Base-by-base conservation (phyloP, 2,888 invertebrate genomes). In the Troides oblongomaculatus region DNA sequence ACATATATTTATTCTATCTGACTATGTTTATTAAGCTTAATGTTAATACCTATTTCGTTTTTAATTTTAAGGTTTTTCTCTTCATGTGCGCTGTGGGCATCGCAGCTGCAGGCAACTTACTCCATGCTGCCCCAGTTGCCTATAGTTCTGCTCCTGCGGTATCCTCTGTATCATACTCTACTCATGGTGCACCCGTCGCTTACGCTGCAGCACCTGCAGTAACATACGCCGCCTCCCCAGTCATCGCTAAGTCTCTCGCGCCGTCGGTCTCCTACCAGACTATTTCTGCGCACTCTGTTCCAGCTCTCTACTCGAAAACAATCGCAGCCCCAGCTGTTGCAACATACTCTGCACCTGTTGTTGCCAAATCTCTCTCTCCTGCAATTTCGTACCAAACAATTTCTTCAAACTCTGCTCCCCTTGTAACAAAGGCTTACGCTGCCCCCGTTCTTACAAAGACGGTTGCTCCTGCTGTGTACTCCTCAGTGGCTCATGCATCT, bases 81-180 rank as follows among this genome's bases (percentile, higher is more conserved):
- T 84, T 95, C 80, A 87, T 93, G 81, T 93, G 94, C 82, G 88
- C 93, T 78, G 92, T 94, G 85, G 93, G 94, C 77, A 89, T 93
- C 74, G 94, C 93, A 79, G 93, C 93, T 80, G 95, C 95, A 69
- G 95, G 95, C 74, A 82, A 93, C 77, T 81, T 94, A 23, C 82
- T 88, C 50, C 88, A 90, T 71, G 87, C 84, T 39, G 87, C 87
- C 53, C 87, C 87, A 12, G 82, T 90, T 50, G 85, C 89, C 14
- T 93, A 94, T 86, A 89, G 90, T 69, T 93, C 94, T 66, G 93
- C 94, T 71, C 92, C 93, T 64, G 89, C 92, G 69, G 93, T 94
- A 5, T 76, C 84, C 39, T 78, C 79, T 6, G 75, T 79, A 62
- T 78, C 80, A 2, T 81, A 81, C 76, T 76, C 77, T 21, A 77